phyloP scores from a whole-genome alignment of 2,888 invertebrate species.

The Hedychridium roseum region DNA sequence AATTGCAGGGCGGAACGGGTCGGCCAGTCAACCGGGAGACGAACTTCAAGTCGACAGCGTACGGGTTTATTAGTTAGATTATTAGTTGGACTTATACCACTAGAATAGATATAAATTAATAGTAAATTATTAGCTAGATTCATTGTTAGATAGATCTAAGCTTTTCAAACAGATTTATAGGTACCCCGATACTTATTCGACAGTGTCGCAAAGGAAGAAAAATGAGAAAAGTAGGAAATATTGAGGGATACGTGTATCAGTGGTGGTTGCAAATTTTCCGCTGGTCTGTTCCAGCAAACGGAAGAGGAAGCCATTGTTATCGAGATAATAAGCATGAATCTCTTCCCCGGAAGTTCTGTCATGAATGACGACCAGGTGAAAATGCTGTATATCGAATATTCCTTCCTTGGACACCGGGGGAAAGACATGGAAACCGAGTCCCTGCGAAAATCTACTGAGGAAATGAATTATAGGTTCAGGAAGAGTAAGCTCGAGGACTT shows the following conservation, averaged over 20 bases:
- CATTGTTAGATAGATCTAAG: no score
- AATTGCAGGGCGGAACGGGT: neutral
- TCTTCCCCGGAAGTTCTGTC: slow-evolving; percentile 37
- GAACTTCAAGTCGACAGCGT: neutral
- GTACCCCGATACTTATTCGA: no score
- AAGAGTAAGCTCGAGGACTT: slow-evolving; percentile 37
- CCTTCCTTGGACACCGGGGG: slow-evolving; percentile 50
- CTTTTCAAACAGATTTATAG: no score
- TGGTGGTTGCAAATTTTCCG: no score
- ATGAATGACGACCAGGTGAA: slow-evolving; percentile 36
- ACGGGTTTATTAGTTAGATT: slow-evolving; percentile 5
- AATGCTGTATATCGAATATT: slow-evolving; percentile 51
- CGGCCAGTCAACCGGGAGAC: no score
- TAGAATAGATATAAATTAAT: no score
- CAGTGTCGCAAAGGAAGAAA: no score
- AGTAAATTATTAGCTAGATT: no score
- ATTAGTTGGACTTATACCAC: no score
- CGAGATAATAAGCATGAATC: slow-evolving; percentile 39
- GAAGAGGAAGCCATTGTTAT: slow-evolving; percentile 39
- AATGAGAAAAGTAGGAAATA: neutral
- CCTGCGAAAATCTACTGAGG: slow-evolving; percentile 29
- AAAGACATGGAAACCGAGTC: slow-evolving; percentile 52
- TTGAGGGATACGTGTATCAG: neutral
- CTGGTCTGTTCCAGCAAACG: slow-evolving; percentile 12
- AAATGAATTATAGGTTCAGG: slow-evolving; percentile 39